Percentiles rank a stretch among this genome's conserved stretches.
Evolutionary conservation across 1,140 invertebrate genomes (phyloP).

Genomic region (Leptinotarsa texana): DNA sequence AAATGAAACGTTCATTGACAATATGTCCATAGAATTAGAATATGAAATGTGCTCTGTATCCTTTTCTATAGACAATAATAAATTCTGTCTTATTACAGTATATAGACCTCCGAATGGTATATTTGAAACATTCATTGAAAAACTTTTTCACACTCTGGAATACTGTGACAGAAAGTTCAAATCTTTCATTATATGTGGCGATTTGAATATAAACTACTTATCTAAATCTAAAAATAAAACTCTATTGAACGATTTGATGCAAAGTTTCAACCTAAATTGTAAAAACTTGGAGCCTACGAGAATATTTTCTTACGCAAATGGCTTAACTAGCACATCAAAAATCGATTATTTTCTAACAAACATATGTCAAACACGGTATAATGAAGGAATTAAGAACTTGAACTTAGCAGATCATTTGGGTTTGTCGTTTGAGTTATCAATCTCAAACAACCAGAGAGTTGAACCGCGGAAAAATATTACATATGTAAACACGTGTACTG

Average conservation of each 20-base stretch:
- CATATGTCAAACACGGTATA: not conserved
- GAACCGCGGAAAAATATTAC: not conserved
- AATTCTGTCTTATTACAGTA: not conserved
- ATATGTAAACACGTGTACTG: not conserved
- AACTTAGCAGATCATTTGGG: not conserved
- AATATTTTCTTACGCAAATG: not conserved
- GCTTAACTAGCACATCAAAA: not conserved
- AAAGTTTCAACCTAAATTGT: not conserved
- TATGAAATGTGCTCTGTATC: not conserved
- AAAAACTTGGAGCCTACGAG: conserved; percentile 4
- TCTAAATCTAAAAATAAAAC: conserved; percentile 10
- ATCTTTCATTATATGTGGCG: conserved; percentile 2
- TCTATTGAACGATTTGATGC: not conserved
- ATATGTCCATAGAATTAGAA: not conserved
- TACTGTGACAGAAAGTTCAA: conserved; percentile 6
- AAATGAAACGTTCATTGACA: not conserved
- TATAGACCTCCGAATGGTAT: not conserved
- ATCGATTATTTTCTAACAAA: not conserved
- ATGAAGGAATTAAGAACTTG: not conserved
- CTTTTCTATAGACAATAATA: not conserved
- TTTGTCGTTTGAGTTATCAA: not conserved
- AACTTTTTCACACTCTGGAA: not conserved
- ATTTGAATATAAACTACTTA: conserved; percentile 8
- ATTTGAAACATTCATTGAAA: conserved; percentile 2
- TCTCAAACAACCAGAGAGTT: not conserved